Evolutionary conservation across 2,113 vertebrate genomes (phyloP), one percentile per base, ranked within the genome.

Genomic region (Polypterus bichir): DNA sequence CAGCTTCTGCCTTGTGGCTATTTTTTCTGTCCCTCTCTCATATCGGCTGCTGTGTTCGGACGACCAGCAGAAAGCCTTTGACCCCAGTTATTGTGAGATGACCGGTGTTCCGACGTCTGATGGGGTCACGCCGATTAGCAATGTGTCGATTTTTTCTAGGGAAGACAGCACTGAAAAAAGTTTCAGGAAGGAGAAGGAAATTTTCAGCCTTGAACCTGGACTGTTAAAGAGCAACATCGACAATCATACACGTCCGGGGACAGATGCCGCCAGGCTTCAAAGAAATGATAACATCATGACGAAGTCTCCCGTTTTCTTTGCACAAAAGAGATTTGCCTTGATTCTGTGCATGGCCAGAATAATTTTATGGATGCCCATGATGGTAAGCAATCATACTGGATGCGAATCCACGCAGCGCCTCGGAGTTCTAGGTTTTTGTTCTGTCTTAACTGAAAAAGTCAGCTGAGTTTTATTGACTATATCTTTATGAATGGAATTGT

Each of bases 361-460:
- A 57, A 49, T 89, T 61, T 80, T 99, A 8, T 98, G 96, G 96
- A 94, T 97, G 73, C 96, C 96, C 3, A 89, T 95, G 82, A 99
- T 99, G 96, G 94, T 99, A 86, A 96, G 81, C 65, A 57, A 27
- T 27, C 8, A 27, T 27, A 27, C 27, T 27, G 27, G 27, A 2
- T 27, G 27, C 27, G 27, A 27, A 27, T 27, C 1, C 27, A 27
- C 27, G 27, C 27, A 27, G 27, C 27, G 27, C 27, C 27, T 27
- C 27, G 27, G 27, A 27, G 2, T 27, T 27, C 27, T 27, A 27
- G 27, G 27, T 27, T 27, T 27, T 27, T 27, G 27, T 27, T 27
- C 27, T 27, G 27, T 27, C 27, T 27, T 27, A 27, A 27, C 27
- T 27, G 27, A 27, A 27, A 27, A 27, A 27, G 27, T 27, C 27